A percentile compares a stretch with the other conserved stretches of the same genome.
These are phyloP conservation scores for Xestia rhomboidea DNA, from an alignment of 2,888 invertebrate species.

Conservation along the genomic window DNA sequence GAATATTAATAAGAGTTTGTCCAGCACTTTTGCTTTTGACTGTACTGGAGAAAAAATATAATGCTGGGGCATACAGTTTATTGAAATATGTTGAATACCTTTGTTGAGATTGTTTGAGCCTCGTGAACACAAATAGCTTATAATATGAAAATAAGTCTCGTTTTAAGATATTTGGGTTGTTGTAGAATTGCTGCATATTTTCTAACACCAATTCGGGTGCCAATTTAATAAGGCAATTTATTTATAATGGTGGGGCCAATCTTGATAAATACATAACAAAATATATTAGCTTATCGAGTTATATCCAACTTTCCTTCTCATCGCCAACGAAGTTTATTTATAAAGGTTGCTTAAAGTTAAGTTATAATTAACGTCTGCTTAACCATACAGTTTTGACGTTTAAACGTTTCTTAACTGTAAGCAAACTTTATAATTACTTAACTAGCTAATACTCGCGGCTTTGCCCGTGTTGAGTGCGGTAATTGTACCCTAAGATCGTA, in stretches of 20 bases:
- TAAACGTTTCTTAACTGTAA: neutral
- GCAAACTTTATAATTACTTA: neutral
- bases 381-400: neutral
- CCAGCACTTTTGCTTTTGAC: constrained; percentile 76
- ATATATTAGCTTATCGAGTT: neutral
- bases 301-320: neutral
- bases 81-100: constrained; percentile 49
- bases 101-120: constrained; percentile 8
- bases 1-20: constrained; percentile 85
- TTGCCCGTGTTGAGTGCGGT: too few relatives aligned
- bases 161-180: constrained; percentile 1
- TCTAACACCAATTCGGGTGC: neutral
- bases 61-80: constrained; percentile 40
- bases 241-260: neutral
- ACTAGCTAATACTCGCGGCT: neutral
- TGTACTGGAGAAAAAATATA: constrained; percentile 59
- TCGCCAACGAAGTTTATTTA: neutral
- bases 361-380: neutral
- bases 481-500: too few relatives aligned
- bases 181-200: neutral
- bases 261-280: neutral
- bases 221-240: neutral
- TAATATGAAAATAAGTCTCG: neutral
- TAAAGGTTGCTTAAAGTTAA: neutral
- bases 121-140: constrained; percentile 10